Evolutionary conservation across 2,888 invertebrate species (phyloP).

Genomic region (Hyalella azteca): DNA sequence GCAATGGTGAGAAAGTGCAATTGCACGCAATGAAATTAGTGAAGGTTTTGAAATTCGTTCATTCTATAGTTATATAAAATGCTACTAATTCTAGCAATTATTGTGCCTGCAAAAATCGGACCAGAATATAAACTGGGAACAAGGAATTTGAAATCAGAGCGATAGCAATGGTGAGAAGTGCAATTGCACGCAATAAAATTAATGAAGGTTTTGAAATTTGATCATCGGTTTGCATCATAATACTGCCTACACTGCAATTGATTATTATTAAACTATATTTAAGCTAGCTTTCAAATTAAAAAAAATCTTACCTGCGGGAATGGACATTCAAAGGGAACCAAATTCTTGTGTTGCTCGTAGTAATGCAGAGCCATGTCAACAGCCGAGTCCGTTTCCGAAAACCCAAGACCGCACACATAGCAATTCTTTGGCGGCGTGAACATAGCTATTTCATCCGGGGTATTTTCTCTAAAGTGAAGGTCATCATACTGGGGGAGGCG

Average conservation of each 20-base stretch:
- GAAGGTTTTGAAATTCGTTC: no score
- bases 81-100: background rate
- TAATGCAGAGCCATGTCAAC: constrained; percentile 31
- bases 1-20: background rate
- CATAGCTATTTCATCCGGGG: background rate
- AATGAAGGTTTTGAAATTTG: no score
- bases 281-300: background rate
- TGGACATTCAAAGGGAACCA: background rate
- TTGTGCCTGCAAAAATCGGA: background rate
- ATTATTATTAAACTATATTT: background rate
- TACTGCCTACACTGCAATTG: no score
- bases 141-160: background rate
- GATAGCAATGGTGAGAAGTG: background rate
- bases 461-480: constrained; percentile 2
- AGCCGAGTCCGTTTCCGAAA: background rate
- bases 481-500: background rate
- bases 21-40: no score
- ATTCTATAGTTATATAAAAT: background rate
- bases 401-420: background rate
- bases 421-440: background rate
- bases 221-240: no score
- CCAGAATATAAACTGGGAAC: background rate
- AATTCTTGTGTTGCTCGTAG: background rate
- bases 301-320: constrained; percentile 13
- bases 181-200: no score